A percentile compares a stretch with the other conserved stretches of the same genome.
Evolutionary conservation across 2,113 vertebrate genomes (phyloP).

Genomic region (Bufo gargarizans): DNA sequence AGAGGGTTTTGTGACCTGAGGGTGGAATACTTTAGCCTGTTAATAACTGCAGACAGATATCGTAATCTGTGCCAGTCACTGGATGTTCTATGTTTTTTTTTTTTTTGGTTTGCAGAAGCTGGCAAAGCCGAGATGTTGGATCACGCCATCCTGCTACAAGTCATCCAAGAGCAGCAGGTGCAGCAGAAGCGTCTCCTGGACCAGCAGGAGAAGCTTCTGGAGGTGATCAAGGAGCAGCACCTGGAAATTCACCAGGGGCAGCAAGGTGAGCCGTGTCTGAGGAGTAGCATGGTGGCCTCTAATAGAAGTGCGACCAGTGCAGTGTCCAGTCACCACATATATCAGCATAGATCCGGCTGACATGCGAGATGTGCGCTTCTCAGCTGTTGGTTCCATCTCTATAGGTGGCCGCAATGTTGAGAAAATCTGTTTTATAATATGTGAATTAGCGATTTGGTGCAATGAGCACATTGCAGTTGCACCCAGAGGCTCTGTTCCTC

Average conservation of each 20-base stretch:
- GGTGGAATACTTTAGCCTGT: background rate
- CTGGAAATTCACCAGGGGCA: conserved; percentile 92
- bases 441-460: too few relatives aligned
- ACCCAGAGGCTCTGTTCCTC: too few relatives aligned
- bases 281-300: background rate
- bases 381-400: too few relatives aligned
- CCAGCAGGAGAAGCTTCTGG: conserved; percentile 93
- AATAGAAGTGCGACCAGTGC: too few relatives aligned
- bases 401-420: too few relatives aligned
- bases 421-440: too few relatives aligned
- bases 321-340: too few relatives aligned
- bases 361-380: too few relatives aligned
- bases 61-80: background rate
- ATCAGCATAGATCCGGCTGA: too few relatives aligned
- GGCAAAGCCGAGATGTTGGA: conserved; percentile 81
- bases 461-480: too few relatives aligned
- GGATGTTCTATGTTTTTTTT: background rate
- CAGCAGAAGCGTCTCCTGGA: conserved; percentile 95
- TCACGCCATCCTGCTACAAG: conserved; percentile 87
- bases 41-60: too few relatives aligned
- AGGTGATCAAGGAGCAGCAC: conserved; percentile 94
- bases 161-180: conserved; percentile 94
- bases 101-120: conserved; percentile 67
- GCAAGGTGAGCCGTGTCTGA: conserved; percentile 58
- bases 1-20: background rate